A percentile compares a stretch with the other conserved stretches of the same genome.
phyloP scores from a whole-genome alignment of 2,113 vertebrate species.

The Equus przewalskii region DNA sequence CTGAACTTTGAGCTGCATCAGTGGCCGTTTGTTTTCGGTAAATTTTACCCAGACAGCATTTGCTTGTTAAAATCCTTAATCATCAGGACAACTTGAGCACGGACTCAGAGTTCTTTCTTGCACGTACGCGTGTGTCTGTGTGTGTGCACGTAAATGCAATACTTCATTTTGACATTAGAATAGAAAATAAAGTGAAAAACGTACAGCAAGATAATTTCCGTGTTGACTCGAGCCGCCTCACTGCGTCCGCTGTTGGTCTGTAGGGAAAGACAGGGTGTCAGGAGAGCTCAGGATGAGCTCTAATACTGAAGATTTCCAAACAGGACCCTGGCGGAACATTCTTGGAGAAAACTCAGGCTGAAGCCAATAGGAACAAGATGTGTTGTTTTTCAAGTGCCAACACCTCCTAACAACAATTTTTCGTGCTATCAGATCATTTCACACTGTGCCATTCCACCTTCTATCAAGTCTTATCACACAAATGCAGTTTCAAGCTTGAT shows the following conservation, averaged over 20 bases:
- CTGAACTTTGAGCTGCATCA: neutral
- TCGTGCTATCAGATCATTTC: constrained; percentile 78
- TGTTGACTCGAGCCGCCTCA: fast-evolving
- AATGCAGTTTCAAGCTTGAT: neutral
- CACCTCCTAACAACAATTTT: constrained; percentile 76
- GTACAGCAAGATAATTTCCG: too few species aligned
- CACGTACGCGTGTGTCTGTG: neutral
- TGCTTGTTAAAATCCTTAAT: neutral
- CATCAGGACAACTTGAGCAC: neutral
- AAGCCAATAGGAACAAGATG: constrained; percentile 44
- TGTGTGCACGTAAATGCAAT: fast-evolving
- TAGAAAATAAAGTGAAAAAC: neutral
- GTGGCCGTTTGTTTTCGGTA: neutral
- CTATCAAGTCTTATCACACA: constrained; percentile 42
- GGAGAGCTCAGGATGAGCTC: neutral
- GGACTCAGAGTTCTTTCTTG: neutral
- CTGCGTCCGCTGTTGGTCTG: neutral
- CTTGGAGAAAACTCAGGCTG: constrained; percentile 1
- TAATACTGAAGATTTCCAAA: neutral
- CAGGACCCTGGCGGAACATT: neutral
- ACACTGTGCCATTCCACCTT: constrained; percentile 65
- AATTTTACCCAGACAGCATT: neutral
- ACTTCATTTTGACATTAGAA: neutral
- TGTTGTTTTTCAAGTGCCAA: constrained; percentile 66
- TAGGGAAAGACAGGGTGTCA: neutral